Conservation (phyloP, 2,113 vertebrate species). For the Urocitellus parryii region DNA sequence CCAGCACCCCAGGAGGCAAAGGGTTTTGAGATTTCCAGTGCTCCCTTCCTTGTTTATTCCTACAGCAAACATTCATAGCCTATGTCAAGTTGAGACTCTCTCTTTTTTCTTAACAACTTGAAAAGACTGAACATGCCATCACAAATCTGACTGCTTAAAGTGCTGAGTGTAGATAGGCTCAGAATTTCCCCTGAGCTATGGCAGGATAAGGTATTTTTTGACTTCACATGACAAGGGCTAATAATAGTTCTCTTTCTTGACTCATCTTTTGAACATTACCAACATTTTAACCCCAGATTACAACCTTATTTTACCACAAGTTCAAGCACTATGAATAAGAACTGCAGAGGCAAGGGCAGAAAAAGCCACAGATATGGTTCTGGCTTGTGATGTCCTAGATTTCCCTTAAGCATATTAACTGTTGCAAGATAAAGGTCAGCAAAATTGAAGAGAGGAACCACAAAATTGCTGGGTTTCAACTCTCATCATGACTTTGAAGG, state of each 20-base stretch:
- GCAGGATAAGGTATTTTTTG: constrained; percentile 65
- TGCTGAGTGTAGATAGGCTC: constrained; percentile 28
- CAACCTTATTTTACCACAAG: constrained; percentile 77
- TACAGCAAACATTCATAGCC: not conserved
- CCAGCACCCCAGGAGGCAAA: not conserved
- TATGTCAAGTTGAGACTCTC: not conserved
- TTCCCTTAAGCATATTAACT: constrained; percentile 74
- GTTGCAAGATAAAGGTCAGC: constrained; percentile 69
- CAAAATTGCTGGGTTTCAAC: constrained; percentile 59
- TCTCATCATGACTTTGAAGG: not conserved
- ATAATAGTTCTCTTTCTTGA: constrained; percentile 73
- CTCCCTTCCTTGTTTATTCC: constrained; percentile 36
- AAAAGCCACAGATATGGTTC: constrained; percentile 62
- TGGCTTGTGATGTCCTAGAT: constrained; percentile 67
- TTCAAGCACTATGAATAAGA: constrained; percentile 68
- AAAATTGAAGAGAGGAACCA: constrained; percentile 53
- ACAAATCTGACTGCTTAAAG: constrained; percentile 39
- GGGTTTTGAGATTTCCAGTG: not conserved
- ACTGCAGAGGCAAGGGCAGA: constrained; percentile 58
- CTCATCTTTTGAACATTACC: constrained; percentile 73
- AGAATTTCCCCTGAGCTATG: constrained; percentile 52
- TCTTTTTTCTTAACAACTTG: constrained; percentile 41
- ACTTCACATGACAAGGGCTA: constrained; percentile 75
- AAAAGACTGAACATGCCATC: not conserved
- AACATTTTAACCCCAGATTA: constrained; percentile 77